A percentile compares a stretch with the other conserved stretches of the same genome.
Conservation (phyloP, 2,113 vertebrate species). For the Panthera tigris region DNA sequence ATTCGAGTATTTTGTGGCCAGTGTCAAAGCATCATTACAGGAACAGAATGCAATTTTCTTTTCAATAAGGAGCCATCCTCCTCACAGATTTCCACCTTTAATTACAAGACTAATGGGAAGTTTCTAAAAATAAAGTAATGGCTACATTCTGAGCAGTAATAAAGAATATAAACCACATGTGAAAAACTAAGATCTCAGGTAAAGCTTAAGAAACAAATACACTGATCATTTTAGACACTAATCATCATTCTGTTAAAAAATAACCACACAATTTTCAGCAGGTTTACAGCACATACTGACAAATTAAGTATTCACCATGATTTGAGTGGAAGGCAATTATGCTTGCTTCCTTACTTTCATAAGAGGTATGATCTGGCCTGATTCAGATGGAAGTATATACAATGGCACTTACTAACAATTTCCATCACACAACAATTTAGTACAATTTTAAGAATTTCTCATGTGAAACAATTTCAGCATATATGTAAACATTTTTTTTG, state of each 20-base stretch:
- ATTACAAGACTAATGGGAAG: neutral
- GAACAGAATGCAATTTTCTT: conserved; percentile 41
- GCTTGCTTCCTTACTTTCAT: neutral
- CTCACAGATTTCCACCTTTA: conserved; percentile 17
- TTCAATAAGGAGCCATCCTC: neutral
- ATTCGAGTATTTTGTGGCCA: neutral
- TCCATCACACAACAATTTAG: neutral
- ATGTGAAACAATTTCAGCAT: neutral
- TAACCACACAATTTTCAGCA: neutral
- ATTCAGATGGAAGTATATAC: neutral
- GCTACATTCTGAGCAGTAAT: neutral
- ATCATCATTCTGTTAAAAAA: neutral
- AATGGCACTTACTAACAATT: conserved; percentile 19
- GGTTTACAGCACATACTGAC: neutral
- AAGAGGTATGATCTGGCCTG: neutral
- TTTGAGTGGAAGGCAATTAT: neutral
- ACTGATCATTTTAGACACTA: neutral
- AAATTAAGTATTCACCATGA: neutral
- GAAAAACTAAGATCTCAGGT: neutral
- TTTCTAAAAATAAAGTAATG: conserved; percentile 17
- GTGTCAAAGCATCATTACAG: conserved; percentile 6
- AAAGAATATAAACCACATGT: neutral
- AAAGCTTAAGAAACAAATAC: neutral
- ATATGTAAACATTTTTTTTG: neutral
- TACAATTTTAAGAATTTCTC: neutral